Conservation (phyloP, 2,888 invertebrate genomes). For the Synergus umbraculus region DNA sequence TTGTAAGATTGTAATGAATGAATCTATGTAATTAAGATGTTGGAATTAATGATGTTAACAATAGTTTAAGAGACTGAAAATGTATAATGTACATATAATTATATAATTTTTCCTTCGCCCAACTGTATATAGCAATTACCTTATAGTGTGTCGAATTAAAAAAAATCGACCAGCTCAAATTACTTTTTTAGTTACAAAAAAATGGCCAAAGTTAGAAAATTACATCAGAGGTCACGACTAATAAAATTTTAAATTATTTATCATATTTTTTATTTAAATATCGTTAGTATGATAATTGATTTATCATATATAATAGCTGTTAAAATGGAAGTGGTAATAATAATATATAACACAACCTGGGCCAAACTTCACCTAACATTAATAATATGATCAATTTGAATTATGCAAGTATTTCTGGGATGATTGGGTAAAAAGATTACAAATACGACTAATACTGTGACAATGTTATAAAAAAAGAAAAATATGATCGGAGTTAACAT, state of each 20-base stretch:
- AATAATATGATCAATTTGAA: no score
- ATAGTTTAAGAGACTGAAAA: constrained; percentile 33
- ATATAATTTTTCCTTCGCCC: not conserved
- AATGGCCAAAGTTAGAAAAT: not conserved
- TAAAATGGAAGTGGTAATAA: no score
- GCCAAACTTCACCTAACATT: no score
- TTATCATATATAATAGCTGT: no score
- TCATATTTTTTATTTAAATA: not conserved
- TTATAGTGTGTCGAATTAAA: not conserved
- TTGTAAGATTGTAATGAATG: not conserved
- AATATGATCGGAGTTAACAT: no score
- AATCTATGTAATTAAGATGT: not conserved
- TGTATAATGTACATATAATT: constrained; percentile 23
- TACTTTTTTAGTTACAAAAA: not conserved
- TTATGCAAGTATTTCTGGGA: no score
- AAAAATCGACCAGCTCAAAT: not conserved
- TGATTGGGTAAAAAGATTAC: no score
- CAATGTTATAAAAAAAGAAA: no score
- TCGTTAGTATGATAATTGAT: no score
- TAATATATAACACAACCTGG: no score
- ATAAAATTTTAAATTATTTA: not conserved
- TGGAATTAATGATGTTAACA: constrained; percentile 8
- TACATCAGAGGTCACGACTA: not conserved
- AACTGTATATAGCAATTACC: constrained; percentile 13
- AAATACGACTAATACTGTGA: no score